Conservation (phyloP, 2,888 invertebrate species). For the Diaphora mendica region DNA sequence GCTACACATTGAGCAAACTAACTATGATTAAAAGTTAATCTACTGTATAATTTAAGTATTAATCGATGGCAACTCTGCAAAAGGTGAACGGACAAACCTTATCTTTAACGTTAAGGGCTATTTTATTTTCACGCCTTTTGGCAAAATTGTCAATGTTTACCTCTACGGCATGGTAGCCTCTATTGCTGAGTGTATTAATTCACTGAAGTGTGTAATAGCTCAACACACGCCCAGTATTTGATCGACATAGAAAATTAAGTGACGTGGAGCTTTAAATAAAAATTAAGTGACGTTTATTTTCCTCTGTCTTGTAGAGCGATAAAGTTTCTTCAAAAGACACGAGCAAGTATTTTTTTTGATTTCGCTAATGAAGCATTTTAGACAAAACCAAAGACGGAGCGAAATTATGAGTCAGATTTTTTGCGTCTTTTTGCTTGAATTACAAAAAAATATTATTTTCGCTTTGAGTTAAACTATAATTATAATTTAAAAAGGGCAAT, state of each 20-base stretch:
- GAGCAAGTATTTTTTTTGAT: conserved; percentile 27
- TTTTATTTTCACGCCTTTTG: not conserved
- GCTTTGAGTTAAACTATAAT: too few species aligned
- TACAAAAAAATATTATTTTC: not conserved
- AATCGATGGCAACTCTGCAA: not conserved
- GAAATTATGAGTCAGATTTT: not conserved
- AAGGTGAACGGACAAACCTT: not conserved
- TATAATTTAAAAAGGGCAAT: not conserved
- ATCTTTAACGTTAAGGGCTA: not conserved
- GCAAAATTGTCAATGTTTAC: not conserved
- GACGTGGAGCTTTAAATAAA: not conserved
- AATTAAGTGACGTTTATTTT: too few species aligned
- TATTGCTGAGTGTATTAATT: too few species aligned
- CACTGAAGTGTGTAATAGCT: too few species aligned
- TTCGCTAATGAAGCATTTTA: conserved; percentile 26
- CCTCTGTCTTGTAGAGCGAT: not conserved
- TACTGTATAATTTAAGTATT: not conserved
- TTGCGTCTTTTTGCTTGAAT: not conserved
- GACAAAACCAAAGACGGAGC: not conserved
- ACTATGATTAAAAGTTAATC: not conserved
- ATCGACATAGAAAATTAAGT: not conserved
- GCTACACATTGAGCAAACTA: not conserved
- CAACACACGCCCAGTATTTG: not conserved
- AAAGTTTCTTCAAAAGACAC: conserved; percentile 4
- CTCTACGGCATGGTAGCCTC: not conserved